Conservation (phyloP, 2,797 vertebrate species). For the Gambusia yucatana region DNA sequence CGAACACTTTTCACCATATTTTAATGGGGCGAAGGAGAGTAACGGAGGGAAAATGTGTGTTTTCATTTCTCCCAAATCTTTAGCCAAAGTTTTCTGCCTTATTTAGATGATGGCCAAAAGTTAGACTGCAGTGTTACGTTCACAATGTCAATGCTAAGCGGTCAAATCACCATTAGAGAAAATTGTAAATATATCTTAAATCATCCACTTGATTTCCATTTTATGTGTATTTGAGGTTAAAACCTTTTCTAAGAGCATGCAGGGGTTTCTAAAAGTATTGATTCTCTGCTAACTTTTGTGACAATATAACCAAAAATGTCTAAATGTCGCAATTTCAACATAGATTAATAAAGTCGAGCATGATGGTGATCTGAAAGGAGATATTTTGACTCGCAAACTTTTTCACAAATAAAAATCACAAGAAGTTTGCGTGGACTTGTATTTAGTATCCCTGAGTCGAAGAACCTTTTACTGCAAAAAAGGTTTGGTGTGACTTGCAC, state of each 20-base stretch:
- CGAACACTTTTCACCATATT: constrained; percentile 7
- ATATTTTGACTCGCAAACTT: not conserved
- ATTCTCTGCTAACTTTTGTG: not conserved
- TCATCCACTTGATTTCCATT: not conserved
- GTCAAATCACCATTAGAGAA: not conserved
- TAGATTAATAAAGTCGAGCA: not conserved
- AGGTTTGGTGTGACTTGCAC: no score
- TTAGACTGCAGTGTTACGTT: not conserved
- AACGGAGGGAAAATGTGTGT: not conserved
- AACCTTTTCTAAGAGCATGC: not conserved
- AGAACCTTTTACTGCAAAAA: not conserved
- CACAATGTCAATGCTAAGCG: not conserved
- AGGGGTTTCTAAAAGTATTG: not conserved
- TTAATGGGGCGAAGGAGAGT: not conserved
- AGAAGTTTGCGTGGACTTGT: not conserved
- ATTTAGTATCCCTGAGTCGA: not conserved
- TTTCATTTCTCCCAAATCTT: not conserved
- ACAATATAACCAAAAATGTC: not conserved
- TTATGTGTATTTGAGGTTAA: not conserved
- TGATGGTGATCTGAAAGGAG: not conserved
- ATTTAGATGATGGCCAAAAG: not conserved
- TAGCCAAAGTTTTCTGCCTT: constrained; percentile 1
- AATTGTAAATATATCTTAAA: not conserved
- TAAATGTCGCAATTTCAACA: not conserved
- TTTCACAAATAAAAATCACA: not conserved